Base-by-base conservation (phyloP, 1,140 invertebrate species). In the Aricia agestis region DNA sequence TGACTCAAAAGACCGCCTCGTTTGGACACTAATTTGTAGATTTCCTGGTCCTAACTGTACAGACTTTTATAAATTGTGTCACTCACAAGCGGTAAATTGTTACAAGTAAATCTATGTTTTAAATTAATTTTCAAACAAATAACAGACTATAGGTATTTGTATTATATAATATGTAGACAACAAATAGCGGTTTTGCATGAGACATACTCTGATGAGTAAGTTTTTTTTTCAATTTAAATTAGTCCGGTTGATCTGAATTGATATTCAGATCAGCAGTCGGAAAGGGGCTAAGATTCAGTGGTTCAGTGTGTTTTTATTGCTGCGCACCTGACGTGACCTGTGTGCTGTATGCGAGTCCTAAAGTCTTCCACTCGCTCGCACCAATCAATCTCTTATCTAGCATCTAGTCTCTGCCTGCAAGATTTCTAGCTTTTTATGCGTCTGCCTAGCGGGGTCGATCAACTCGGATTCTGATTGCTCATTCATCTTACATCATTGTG, bases 401-500 rank as follows among this genome's bases (percentile, higher is more conserved):
- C 78, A 89, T 88, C 86, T 87, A 85, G 85, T 82, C 85, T 86
- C 79, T 84, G 77, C 79, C 79, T 87, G 85, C 77, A 85, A 77
- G 76, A 87, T 85, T 87, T 88, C 80, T 88, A 82, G 86, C 87
- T 89, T 91, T 91, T 91, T 91, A 87, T 89, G 80, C 85, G 88
- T 91, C 88, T 91, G 86, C 83, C 80, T 79, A 81, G 67, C 72
- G 81, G 78, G 87, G 87, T 91, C 79, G 84, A 85, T 80, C 82
- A 91, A 87, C 88, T 86, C 84, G 67, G 68, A 76, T 81, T 80
- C 82, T 85, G 86, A 88, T 89, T 87, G 87, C 86, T 89, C 82
- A 91, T 87, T 89, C 87, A 84, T 88, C 85, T 90, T 90, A 88
- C 84, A 89, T 86, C 87, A 88, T 87, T 89, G 83, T 82, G 81